Evolutionary conservation across 2,888 invertebrate genomes (phyloP).

Genomic region (Brachylomia viminalis): DNA sequence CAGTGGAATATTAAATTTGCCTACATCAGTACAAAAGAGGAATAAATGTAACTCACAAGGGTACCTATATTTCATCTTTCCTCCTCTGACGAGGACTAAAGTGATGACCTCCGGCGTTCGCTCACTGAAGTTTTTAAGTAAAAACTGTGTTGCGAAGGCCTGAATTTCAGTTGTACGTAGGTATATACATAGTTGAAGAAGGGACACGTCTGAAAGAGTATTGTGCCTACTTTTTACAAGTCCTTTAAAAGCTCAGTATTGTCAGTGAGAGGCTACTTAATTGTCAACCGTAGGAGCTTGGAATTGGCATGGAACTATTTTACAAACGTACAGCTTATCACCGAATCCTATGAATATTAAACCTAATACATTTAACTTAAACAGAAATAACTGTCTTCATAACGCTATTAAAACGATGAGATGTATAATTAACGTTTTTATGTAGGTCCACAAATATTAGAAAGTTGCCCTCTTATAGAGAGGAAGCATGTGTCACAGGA

Average conservation of each 20-base stretch:
- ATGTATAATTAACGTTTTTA: neutral
- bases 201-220: neutral
- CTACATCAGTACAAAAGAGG: constrained; percentile 20
- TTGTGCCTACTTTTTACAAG: constrained; percentile 10
- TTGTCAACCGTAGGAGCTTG: neutral
- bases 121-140: constrained; percentile 34
- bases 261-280: neutral
- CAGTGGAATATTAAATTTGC: constrained; percentile 19
- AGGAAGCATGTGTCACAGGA: no score
- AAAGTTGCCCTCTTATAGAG: neutral
- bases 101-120: constrained; percentile 19
- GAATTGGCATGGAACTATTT: neutral
- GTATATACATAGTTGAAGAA: no score
- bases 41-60: constrained; percentile 17
- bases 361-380: neutral
- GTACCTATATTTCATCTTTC: constrained; percentile 31
- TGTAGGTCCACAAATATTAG: neutral
- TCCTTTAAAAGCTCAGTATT: neutral
- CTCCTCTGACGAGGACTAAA: constrained; percentile 23
- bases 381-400: neutral
- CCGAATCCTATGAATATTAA: neutral
- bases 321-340: neutral
- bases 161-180: constrained; percentile 11
- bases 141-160: constrained; percentile 11
- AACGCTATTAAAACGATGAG: no score